Evolutionary conservation across 1,140 invertebrate genomes (phyloP).

Genomic region (Drepana arcuata): DNA sequence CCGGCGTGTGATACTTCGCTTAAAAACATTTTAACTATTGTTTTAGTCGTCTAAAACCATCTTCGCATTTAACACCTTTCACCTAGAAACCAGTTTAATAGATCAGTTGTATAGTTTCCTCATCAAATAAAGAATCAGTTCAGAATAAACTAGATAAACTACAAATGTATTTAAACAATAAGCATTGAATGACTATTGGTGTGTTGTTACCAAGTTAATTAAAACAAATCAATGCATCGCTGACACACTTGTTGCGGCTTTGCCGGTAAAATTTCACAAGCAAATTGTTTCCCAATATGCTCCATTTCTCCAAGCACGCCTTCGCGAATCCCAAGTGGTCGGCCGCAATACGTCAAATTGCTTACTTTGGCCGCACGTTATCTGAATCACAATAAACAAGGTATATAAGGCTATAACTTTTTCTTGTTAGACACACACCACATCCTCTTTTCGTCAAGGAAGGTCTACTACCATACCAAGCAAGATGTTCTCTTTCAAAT

Average conservation of each 20-base stretch:
- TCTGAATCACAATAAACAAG: conserved; percentile 55
- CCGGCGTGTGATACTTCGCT: no score
- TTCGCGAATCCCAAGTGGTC: conserved; percentile 55
- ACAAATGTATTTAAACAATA: no score
- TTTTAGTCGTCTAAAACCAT: no score
- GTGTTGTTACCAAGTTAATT: no score
- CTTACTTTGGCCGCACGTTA: conserved; percentile 48
- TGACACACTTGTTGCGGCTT: no score
- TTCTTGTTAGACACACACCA: conserved; percentile 43
- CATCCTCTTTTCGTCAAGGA: conserved; percentile 54
- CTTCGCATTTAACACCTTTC: no score
- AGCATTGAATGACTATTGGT: no score
- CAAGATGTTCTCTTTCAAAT: conserved; percentile 66
- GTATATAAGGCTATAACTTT: conserved; percentile 55
- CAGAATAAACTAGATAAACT: no score
- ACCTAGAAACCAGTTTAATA: no score
- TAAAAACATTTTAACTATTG: no score
- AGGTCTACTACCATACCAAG: conserved; percentile 48
- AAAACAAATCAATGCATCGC: neutral
- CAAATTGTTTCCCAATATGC: conserved; percentile 56
- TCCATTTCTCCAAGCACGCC: conserved; percentile 58
- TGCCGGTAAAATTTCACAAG: conserved; percentile 52
- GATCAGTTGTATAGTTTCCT: no score
- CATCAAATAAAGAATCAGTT: no score
- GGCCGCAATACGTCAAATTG: conserved; percentile 53